Conservation (phyloP, 2,113 vertebrate genomes). For the Vulpes ferrilata region DNA sequence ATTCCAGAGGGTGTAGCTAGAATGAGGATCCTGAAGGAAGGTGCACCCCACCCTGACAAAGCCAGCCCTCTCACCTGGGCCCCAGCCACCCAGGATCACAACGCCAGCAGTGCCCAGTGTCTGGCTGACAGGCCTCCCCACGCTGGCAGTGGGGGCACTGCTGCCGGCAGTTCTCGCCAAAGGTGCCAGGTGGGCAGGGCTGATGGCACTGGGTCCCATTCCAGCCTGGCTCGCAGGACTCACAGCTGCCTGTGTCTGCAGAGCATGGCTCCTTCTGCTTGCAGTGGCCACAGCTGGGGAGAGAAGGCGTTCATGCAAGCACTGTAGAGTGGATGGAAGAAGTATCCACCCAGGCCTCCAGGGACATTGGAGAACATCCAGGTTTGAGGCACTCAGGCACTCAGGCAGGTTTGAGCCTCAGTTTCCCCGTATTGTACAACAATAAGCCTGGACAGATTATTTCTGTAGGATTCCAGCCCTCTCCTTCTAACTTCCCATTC, state of each 20-base stretch:
- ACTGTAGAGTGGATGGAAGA: neutral
- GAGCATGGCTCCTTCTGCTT: constrained; percentile 88
- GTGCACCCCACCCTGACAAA: neutral
- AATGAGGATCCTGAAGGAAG: constrained; percentile 39
- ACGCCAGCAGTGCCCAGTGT: constrained; percentile 89
- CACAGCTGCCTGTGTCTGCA: constrained; percentile 90
- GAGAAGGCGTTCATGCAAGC: neutral
- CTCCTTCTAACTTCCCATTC: neutral
- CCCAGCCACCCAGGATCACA: constrained; percentile 94
- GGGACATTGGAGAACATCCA: neutral
- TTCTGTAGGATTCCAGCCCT: neutral
- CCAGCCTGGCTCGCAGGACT: constrained; percentile 93
- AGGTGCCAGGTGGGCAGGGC: constrained; percentile 88
- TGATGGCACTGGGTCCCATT: constrained; percentile 92
- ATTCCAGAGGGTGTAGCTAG: neutral
- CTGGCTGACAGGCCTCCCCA: constrained; percentile 88
- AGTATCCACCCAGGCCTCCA: neutral
- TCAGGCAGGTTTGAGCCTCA: neutral
- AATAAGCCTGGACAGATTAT: neutral
- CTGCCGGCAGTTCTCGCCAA: constrained; percentile 91
- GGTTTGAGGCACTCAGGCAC: neutral
- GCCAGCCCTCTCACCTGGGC: constrained; percentile 86
- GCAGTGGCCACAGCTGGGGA: constrained; percentile 93
- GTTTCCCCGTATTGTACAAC: neutral
- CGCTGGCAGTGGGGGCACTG: constrained; percentile 90